A percentile compares a stretch with the other conserved stretches of the same genome.
Evolutionary conservation across 2,888 invertebrate genomes (phyloP).

Genomic region (Sclerodermus sp.): DNA sequence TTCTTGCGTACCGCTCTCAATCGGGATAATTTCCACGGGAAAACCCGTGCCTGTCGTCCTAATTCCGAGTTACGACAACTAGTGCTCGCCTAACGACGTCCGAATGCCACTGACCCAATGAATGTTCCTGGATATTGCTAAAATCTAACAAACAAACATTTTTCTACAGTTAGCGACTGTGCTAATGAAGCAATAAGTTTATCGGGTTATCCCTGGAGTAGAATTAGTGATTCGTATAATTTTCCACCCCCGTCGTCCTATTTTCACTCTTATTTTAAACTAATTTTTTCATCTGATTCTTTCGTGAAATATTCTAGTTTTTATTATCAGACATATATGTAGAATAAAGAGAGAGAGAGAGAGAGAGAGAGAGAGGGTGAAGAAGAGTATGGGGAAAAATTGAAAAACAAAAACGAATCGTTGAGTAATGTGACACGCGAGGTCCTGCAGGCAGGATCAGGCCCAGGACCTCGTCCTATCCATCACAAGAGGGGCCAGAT

Average conservation of each 20-base stretch:
- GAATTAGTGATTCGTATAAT: no score
- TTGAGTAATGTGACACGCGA: background rate
- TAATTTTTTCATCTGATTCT: no score
- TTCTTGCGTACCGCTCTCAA: background rate
- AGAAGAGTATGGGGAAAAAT: background rate
- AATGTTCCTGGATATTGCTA: constrained; percentile 4
- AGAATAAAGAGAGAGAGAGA: no score
- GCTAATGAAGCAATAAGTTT: no score
- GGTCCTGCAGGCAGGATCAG: constrained; percentile 17
- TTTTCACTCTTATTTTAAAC: no score
- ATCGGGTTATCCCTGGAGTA: no score
- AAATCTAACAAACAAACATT: no score
- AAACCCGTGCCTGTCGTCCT: constrained; percentile 19
- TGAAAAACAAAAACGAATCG: constrained; percentile 2
- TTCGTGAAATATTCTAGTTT: no score
- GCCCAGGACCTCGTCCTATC: constrained; percentile 33
- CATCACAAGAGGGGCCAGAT: constrained; percentile 42
- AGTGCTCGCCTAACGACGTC: background rate
- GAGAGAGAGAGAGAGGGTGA: no score
- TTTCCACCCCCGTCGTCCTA: no score
- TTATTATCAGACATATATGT: no score
- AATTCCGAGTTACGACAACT: constrained; percentile 23
- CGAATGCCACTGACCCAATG: background rate
- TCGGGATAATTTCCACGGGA: constrained; percentile 19
- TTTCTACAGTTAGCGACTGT: no score